These are phyloP conservation scores for Clanis bilineata DNA, from an alignment of 2,888 invertebrate species.

Conservation along the genomic window DNA sequence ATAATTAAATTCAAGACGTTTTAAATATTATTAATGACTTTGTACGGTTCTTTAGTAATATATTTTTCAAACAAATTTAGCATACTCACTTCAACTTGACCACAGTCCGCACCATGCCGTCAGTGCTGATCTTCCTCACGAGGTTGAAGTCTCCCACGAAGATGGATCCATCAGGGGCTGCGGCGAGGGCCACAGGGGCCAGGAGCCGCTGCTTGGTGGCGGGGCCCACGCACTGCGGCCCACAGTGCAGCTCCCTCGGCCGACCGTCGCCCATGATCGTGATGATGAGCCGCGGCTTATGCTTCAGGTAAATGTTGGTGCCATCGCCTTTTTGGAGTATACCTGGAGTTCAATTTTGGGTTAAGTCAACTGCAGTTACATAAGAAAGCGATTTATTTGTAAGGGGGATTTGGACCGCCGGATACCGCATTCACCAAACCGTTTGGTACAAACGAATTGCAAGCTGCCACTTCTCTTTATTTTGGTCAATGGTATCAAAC, in stretches of 20 bases:
- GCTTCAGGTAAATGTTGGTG: constrained; percentile 95
- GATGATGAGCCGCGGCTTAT: constrained; percentile 94
- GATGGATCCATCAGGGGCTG: constrained; percentile 95
- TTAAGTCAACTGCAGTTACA: too few relatives aligned
- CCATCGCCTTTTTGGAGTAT: constrained; percentile 99
- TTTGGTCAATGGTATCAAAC: too few relatives aligned
- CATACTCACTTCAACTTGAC: constrained; percentile 91
- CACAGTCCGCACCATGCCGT: constrained; percentile 90
- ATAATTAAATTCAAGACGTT: too few relatives aligned
- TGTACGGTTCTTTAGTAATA: too few relatives aligned
- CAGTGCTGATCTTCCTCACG: constrained; percentile 92
- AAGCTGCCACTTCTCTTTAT: too few relatives aligned
- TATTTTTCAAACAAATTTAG: background rate
- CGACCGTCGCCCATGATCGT: constrained; percentile 96
- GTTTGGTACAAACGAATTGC: too few relatives aligned
- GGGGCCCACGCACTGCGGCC: constrained; percentile 84
- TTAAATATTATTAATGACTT: too few relatives aligned
- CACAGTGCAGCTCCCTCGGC: constrained; percentile 93
- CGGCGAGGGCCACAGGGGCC: constrained; percentile 95
- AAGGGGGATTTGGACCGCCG: too few relatives aligned
- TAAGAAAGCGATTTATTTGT: too few relatives aligned
- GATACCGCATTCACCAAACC: too few relatives aligned
- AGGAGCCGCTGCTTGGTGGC: constrained; percentile 91
- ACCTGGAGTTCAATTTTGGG: constrained; percentile 73
- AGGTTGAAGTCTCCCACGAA: constrained; percentile 98